These are phyloP conservation scores for Ectropis crepuscularia DNA, from an alignment of 2,888 invertebrate species.

Conservation along the genomic window DNA sequence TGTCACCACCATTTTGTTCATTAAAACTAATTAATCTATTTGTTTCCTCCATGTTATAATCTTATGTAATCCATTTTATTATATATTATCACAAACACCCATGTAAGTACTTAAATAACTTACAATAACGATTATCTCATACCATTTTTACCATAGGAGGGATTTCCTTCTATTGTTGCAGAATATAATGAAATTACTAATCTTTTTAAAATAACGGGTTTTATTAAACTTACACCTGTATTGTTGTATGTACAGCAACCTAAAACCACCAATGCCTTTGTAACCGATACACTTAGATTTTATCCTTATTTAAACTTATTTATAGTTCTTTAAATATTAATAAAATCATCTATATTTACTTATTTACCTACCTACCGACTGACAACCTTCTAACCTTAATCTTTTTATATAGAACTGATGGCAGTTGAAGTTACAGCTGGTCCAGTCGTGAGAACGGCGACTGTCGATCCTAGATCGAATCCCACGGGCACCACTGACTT, in stretches of 20 bases:
- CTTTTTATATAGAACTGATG: too few relatives aligned
- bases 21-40: background rate
- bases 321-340: background rate
- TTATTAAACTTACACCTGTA: conserved; percentile 4
- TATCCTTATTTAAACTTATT: conserved; percentile 10
- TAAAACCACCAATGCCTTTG: background rate
- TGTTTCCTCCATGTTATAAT: background rate
- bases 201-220: conserved; percentile 12
- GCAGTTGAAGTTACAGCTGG: too few relatives aligned
- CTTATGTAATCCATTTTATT: conserved; percentile 5
- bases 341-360: conserved; percentile 2
- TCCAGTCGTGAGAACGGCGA: too few relatives aligned
- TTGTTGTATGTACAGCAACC: conserved; percentile 1
- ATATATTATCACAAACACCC: background rate
- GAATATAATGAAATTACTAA: background rate
- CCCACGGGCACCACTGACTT: too few relatives aligned
- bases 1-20: conserved; percentile 1
- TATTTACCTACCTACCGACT: background rate
- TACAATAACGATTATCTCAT: conserved; percentile 7
- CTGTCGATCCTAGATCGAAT: too few relatives aligned
- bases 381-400: too few relatives aligned
- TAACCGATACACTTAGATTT: background rate
- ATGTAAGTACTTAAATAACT: conserved; percentile 2
- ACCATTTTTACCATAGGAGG: conserved; percentile 4
- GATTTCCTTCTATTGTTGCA: conserved; percentile 8